These are phyloP conservation scores for Ischnura elegans DNA, from an alignment of 2,888 invertebrate genomes.

Conservation along the genomic window DNA sequence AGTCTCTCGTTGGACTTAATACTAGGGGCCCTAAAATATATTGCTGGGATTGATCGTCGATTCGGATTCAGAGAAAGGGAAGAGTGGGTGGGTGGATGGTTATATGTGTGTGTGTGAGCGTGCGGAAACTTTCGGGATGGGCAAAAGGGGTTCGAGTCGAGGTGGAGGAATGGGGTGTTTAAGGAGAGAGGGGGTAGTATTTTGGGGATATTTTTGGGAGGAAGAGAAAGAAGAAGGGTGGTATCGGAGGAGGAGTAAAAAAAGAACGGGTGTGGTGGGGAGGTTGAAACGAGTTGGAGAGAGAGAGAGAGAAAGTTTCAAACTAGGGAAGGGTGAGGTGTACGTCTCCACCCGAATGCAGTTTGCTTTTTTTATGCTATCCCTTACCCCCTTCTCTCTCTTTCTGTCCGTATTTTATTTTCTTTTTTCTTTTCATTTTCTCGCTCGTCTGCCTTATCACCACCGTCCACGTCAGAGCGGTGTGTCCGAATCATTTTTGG, in stretches of 20 bases:
- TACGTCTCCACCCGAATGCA: background rate
- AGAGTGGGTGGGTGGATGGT: background rate
- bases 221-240: constrained; percentile 57
- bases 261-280: background rate
- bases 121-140: constrained; percentile 7
- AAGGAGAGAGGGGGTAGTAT: background rate
- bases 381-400: too few species aligned
- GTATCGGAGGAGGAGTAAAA: background rate
- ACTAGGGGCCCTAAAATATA: constrained; percentile 57
- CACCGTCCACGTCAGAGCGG: background rate
- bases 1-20: constrained; percentile 63
- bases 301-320: background rate
- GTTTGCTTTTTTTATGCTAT: background rate
- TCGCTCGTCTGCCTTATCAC: background rate
- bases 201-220: background rate
- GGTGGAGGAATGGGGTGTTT: background rate
- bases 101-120: background rate
- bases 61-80: constrained; percentile 34
- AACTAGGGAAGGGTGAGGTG: constrained; percentile 5
- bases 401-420: too few species aligned
- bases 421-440: background rate
- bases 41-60: constrained; percentile 58
- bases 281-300: background rate
- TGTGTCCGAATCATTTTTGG: background rate
- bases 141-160: background rate